Evolutionary conservation across 2,113 vertebrate species (phyloP).

Genomic region (Protomyctophum bolini): DNA sequence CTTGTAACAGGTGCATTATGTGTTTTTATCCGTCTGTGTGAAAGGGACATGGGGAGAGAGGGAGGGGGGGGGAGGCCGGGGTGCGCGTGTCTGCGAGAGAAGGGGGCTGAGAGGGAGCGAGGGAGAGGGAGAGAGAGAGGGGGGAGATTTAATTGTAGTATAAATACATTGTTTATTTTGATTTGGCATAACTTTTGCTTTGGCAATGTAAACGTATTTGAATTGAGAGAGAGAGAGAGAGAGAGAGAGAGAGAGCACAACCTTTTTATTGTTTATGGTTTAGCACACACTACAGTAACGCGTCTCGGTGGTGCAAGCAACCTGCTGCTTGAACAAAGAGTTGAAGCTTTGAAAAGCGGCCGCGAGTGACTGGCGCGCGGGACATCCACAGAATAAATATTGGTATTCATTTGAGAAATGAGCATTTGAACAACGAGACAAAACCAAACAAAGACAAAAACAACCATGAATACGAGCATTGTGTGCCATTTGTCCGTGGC

Average conservation of each 20-base stretch:
- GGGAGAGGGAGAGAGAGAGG: constrained; percentile 5
- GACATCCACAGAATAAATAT: constrained; percentile 90
- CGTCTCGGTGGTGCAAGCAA: constrained; percentile 88
- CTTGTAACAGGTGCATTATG: constrained; percentile 18
- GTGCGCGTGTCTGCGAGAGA: neutral
- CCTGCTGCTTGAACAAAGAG: constrained; percentile 92
- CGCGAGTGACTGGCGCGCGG: constrained; percentile 84
- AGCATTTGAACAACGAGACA: constrained; percentile 77
- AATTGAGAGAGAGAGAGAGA: constrained; percentile 6
- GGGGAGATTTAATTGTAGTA: too few relatives aligned
- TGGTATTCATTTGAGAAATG: constrained; percentile 90
- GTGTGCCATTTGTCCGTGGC: constrained; percentile 90
- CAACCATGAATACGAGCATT: constrained; percentile 90
- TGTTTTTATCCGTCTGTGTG: neutral
- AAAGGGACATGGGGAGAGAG: neutral
- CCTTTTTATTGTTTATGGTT: constrained; percentile 80
- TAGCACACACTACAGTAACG: constrained; percentile 80
- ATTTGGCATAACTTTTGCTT: too few relatives aligned
- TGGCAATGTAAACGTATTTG: too few relatives aligned
- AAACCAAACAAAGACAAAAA: constrained; percentile 74
- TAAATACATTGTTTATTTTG: too few relatives aligned
- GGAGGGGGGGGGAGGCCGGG: neutral
- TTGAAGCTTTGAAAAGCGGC: constrained; percentile 86
- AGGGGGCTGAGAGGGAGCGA: neutral
- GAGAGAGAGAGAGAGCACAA: constrained; percentile 67